Evolutionary conservation across 2,888 invertebrate genomes (phyloP).

Genomic region (Macrosoma leucophasiata): DNA sequence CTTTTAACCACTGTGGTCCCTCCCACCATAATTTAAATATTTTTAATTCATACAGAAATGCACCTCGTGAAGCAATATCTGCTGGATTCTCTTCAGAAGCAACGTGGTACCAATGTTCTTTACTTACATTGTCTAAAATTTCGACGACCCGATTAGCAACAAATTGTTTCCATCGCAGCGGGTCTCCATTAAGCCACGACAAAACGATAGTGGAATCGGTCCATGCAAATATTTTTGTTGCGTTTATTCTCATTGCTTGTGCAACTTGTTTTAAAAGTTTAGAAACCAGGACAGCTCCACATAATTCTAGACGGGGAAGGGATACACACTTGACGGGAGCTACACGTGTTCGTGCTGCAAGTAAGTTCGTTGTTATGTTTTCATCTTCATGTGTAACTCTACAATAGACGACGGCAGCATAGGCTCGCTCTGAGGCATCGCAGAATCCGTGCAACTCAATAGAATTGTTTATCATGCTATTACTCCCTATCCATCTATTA

Average conservation of each 20-base stretch:
- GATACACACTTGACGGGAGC: constrained; percentile 29
- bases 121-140: constrained; percentile 18
- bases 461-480: constrained; percentile 3
- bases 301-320: constrained; percentile 26
- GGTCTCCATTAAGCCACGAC: constrained; percentile 25
- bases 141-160: constrained; percentile 23
- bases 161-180: constrained; percentile 25
- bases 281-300: constrained; percentile 25
- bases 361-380: constrained; percentile 13
- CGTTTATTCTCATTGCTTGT: constrained; percentile 23
- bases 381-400: constrained; percentile 15
- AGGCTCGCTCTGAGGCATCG: constrained; percentile 26
- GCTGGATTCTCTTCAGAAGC: constrained; percentile 15
- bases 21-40: constrained; percentile 17
- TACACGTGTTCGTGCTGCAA: constrained; percentile 27
- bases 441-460: constrained; percentile 18
- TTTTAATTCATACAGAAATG: constrained; percentile 7
- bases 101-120: constrained; percentile 15
- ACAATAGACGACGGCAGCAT: constrained; percentile 25
- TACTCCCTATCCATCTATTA: constrained; percentile 13
- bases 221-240: constrained; percentile 15
- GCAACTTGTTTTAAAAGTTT: constrained; percentile 22
- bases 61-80: constrained; percentile 15
- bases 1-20: constrained; percentile 18
- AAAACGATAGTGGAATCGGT: constrained; percentile 18